phyloP scores from a whole-genome alignment of 1,140 invertebrate species.

The Camponotus pennsylvanicus region DNA sequence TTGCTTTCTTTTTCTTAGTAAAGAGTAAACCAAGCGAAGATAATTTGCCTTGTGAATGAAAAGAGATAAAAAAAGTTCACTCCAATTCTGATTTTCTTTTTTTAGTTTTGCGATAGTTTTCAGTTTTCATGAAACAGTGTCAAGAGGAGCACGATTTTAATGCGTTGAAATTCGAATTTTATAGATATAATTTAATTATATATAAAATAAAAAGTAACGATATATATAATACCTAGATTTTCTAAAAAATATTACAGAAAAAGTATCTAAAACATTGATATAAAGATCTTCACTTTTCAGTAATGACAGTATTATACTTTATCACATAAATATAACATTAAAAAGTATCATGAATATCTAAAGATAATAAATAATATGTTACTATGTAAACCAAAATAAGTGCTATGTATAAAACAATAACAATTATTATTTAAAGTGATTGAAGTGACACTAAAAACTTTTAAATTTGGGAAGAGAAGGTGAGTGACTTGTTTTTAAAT shows the following conservation, averaged over 20 bases:
- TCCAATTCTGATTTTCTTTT: background rate
- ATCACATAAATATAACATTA: background rate
- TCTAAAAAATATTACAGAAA: background rate
- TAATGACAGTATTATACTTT: too few relatives aligned
- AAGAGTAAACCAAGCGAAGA: too few relatives aligned
- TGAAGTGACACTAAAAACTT: background rate
- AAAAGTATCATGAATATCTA: background rate
- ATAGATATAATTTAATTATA: background rate
- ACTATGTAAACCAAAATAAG: background rate
- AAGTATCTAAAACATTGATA: too few relatives aligned
- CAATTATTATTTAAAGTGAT: background rate
- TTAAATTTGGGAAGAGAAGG: constrained; percentile 1
- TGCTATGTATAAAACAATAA: background rate
- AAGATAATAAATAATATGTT: background rate
- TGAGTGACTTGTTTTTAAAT: constrained; percentile 14
- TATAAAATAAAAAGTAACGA: background rate
- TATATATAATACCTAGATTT: background rate
- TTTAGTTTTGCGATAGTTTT: background rate
- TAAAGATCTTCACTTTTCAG: too few relatives aligned
- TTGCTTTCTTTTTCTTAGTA: too few relatives aligned
- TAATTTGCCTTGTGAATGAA: too few relatives aligned
- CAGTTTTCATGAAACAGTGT: background rate
- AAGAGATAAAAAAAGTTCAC: too few relatives aligned
- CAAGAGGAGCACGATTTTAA: background rate
- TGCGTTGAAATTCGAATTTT: background rate